These are phyloP conservation scores for Lucinisca nassula DNA, from an alignment of 2,888 invertebrate species.

Conservation along the genomic window DNA sequence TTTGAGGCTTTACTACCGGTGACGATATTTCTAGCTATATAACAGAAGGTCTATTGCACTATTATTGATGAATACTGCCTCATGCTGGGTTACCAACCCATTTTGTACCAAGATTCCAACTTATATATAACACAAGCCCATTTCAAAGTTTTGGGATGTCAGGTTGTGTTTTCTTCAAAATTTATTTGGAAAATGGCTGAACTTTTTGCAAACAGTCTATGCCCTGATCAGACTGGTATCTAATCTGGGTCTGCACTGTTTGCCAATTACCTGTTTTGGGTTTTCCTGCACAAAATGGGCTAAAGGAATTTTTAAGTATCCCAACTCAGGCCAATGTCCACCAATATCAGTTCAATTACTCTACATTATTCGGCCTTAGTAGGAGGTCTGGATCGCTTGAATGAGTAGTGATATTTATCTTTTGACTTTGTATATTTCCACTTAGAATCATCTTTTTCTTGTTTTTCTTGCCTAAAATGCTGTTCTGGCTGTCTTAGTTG, in stretches of 20 bases:
- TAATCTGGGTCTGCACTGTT: background rate
- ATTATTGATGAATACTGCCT: no score
- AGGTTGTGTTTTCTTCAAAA: no score
- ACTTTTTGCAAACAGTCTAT: background rate
- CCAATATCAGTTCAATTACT: background rate
- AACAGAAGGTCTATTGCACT: no score
- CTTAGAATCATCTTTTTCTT: conserved; percentile 18
- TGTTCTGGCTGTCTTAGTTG: background rate
- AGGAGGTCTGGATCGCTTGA: conserved; percentile 45
- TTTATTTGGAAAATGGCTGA: no score
- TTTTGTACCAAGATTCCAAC: background rate
- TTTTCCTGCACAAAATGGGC: background rate
- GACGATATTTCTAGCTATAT: no score
- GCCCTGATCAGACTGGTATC: background rate
- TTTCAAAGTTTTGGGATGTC: no score
- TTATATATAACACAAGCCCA: no score
- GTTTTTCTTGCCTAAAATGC: background rate
- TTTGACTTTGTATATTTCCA: conserved; percentile 54
- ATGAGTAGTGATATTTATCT: conserved; percentile 56
- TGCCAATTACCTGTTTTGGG: background rate
- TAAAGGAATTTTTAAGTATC: background rate
- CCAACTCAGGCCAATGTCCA: background rate
- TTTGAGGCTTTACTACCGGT: no score
- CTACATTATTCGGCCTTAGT: background rate
- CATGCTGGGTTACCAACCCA: no score